Conservation (phyloP, 2,797 vertebrate genomes). For the Typhlichthys subterraneus region DNA sequence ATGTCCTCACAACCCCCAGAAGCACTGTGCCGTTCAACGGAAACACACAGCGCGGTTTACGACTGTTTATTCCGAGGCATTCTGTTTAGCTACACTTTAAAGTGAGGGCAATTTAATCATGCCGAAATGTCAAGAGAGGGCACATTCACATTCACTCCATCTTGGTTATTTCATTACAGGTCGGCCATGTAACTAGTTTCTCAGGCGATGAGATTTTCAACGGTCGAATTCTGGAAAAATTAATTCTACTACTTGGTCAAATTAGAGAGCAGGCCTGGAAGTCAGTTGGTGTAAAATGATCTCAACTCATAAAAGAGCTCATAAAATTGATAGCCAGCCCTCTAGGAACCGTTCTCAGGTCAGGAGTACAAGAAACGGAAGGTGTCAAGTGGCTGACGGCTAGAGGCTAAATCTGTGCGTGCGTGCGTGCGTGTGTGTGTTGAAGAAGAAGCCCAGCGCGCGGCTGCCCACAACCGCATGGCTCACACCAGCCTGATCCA, state of each 20-base stretch:
- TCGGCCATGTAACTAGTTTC: background rate
- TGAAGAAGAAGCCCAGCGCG: constrained; percentile 83
- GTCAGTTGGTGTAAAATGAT: constrained; percentile 4
- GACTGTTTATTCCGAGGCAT: too few species aligned
- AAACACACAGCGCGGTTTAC: too few species aligned
- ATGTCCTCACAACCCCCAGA: background rate
- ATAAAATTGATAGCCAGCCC: background rate
- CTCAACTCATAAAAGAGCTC: background rate
- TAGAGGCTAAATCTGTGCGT: background rate
- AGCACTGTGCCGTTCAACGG: background rate
- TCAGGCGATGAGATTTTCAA: constrained; percentile 1
- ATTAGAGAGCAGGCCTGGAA: constrained; percentile 1
- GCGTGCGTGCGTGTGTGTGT: background rate
- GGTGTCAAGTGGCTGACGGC: background rate
- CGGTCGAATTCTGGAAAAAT: constrained; percentile 15
- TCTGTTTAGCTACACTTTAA: too few species aligned
- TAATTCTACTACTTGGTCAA: constrained; percentile 5
- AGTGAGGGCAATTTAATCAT: too few species aligned
- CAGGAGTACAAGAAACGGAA: background rate
- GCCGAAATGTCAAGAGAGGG: background rate
- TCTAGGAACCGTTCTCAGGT: background rate
- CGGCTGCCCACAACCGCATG: constrained; percentile 86
- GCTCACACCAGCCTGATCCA: constrained; percentile 94
- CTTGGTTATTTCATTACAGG: constrained; percentile 11
- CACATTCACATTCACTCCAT: constrained; percentile 6